phyloP scores from a whole-genome alignment of 2,113 vertebrate genomes.

The Aegotheles bennettii region DNA sequence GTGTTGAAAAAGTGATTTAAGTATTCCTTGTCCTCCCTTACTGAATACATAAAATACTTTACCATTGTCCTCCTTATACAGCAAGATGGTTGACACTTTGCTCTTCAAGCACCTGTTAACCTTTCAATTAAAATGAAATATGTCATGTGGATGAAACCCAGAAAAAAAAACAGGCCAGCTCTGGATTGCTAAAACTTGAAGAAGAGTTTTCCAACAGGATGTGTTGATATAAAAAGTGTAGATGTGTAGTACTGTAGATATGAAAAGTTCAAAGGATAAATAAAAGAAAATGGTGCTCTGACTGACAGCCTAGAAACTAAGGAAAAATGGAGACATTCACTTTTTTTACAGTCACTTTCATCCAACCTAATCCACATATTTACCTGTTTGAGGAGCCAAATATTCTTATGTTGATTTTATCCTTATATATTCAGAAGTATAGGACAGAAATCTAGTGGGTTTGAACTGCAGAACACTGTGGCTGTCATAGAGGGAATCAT shows the following conservation, averaged over 20 bases:
- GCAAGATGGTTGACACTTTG: neutral
- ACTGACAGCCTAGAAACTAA: neutral
- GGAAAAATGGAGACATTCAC: neutral
- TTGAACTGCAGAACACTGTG: neutral
- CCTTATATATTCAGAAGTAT: neutral
- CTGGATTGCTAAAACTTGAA: neutral
- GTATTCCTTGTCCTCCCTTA: neutral
- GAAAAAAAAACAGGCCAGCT: neutral
- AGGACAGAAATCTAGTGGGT: neutral
- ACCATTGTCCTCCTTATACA: neutral
- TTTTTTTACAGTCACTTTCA: neutral
- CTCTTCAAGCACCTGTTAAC: neutral
- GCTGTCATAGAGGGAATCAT: neutral
- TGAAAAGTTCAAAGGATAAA: neutral
- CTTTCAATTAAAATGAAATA: neutral
- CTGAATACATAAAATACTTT: neutral
- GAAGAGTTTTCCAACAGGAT: neutral
- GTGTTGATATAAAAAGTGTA: neutral
- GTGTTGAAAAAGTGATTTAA: neutral
- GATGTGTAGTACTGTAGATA: neutral
- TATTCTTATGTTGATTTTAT: neutral
- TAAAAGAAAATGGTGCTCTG: neutral
- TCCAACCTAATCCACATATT: neutral
- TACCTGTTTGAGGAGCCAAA: neutral
- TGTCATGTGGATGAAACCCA: neutral